phyloP scores from a whole-genome alignment of 2,888 invertebrate genomes.

The Cephus runcator region DNA sequence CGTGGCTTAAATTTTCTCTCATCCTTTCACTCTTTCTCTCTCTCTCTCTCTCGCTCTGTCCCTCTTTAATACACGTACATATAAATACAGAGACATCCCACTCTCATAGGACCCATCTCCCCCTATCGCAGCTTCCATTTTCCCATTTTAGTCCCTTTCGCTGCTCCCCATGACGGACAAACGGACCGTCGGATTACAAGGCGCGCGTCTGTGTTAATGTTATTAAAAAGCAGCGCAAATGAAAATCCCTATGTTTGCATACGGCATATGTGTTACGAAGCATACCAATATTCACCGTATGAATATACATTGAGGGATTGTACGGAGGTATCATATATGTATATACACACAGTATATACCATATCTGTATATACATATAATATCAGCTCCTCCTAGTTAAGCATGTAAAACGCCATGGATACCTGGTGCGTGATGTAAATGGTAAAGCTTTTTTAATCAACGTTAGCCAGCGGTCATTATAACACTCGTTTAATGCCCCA shows the following conservation, averaged over 20 bases:
- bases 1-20: conserved; percentile 40
- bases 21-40: background rate
- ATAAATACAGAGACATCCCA: background rate
- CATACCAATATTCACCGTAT: background rate
- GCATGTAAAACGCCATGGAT: conserved; percentile 1
- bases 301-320: background rate
- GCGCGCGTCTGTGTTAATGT: conserved; percentile 29
- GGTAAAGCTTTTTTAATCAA: conserved; percentile 56
- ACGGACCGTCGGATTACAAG: conserved; percentile 34
- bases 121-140: background rate
- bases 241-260: conserved; percentile 24
- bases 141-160: conserved; percentile 15
- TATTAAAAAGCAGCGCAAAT: conserved; percentile 38
- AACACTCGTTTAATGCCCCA: conserved; percentile 55
- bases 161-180: conserved; percentile 23
- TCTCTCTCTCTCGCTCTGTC: background rate
- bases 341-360: no score
- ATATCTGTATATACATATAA: background rate
- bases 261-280: background rate
- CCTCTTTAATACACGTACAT: background rate
- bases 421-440: background rate
- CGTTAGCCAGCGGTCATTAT: conserved; percentile 53
- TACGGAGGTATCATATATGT: background rate
- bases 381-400: background rate
- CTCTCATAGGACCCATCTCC: background rate